Base-by-base conservation (phyloP, 2,888 invertebrate genomes). In the Zele albiditarsus region DNA sequence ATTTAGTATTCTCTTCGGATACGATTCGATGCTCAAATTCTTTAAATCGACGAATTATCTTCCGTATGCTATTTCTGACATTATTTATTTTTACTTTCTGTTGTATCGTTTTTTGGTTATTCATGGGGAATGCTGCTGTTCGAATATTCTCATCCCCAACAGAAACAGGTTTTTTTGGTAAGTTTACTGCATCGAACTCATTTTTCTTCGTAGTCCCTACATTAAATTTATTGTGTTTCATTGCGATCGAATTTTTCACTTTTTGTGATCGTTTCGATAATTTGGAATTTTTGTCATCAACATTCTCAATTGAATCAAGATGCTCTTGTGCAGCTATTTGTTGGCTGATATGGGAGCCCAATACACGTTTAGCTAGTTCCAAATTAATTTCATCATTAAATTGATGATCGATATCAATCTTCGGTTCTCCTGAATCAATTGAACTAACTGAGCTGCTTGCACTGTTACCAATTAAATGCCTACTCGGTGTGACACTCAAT, bases 41-140 rank as follows among this genome's bases (percentile, higher is more conserved):
- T 66, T 84, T 86, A 75, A 89, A 88, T 74, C 89, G 88, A 76
- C 84, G 83, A 78, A 89, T 88, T 77, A 89, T 89, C 70, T 84
- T 87, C 72, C 83, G 83, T 75, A 89, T 89, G 67, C 84, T 88
- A 73, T 89, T 86, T 74, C 84, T 86, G 3, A 88, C 85, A 0
- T 80, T 82, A 49, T 77, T 78, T 16, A 78, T 70, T 57, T 77
- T 77, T 80, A 25, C 83, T 82, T 82, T 78, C 60, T 79, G 74
- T 20, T 78, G 79, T 63, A 80, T 74, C 4, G 60, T 71, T 71
- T 31, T 73, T 74, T 73, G 79, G 25, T 77, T 76, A 33, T 67
- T 73, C 33, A 60, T 86, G 84, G 80, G 87, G 86, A 71, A 88
- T 88, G 71, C 89, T 87, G 46, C 88, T 20, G 20, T 27, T 49